Percentiles rank a stretch among this genome's conserved stretches.
phyloP scores from a whole-genome alignment of 2,888 invertebrate genomes.

The Diaphora mendica region DNA sequence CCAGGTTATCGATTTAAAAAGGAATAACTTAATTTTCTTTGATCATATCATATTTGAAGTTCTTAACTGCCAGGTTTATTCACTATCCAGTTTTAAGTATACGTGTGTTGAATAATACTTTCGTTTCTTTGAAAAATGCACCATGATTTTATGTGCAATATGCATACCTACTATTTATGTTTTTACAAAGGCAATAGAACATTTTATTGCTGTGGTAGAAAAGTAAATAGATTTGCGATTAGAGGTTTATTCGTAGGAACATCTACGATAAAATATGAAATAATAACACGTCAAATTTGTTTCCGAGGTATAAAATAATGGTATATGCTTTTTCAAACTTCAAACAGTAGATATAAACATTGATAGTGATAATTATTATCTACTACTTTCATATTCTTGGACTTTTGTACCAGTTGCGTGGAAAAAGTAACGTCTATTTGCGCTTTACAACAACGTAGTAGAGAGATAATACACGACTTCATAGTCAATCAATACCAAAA shows the following conservation, averaged over 20 bases:
- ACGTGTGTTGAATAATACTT: neutral
- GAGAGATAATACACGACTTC: neutral
- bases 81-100: neutral
- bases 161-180: neutral
- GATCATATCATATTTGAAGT: neutral
- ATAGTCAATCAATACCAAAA: neutral
- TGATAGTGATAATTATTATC: no score
- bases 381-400: neutral
- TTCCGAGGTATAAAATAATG: neutral
- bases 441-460: neutral
- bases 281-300: neutral
- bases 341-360: no score
- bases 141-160: neutral
- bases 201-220: no score
- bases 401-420: neutral
- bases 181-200: neutral
- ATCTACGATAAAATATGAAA: neutral
- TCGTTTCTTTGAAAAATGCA: neutral
- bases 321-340: neutral
- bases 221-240: neutral
- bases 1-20: neutral
- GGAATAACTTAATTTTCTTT: neutral
- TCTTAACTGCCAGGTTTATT: neutral
- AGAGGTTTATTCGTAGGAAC: neutral
- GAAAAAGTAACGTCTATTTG: neutral